Conservation (phyloP, 2,797 vertebrate genomes). For the Betta splendens region DNA sequence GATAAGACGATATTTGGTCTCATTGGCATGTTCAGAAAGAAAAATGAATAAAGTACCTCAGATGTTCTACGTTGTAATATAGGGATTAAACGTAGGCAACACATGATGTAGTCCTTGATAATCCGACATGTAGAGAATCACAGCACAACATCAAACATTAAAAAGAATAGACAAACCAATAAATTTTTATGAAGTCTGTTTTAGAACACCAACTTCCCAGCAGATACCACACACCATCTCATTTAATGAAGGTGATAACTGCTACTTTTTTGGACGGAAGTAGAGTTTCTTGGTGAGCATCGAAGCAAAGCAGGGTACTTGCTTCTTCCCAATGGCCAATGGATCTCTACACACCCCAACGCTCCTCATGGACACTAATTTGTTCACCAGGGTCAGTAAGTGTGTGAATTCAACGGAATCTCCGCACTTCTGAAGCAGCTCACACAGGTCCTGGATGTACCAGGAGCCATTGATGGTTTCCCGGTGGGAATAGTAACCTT, state of each 20-base stretch:
- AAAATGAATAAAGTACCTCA: slow-evolving; percentile 1
- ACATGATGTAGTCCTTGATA: too few species aligned
- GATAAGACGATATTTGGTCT: too few species aligned
- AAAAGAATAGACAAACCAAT: neutral
- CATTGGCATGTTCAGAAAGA: too few species aligned
- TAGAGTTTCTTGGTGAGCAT: slow-evolving; percentile 97
- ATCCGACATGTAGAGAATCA: too few species aligned
- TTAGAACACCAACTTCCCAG: neutral
- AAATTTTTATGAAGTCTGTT: slow-evolving; percentile 1
- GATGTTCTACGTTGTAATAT: too few species aligned
- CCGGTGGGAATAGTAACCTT: slow-evolving; percentile 94
- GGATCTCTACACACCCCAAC: slow-evolving; percentile 75
- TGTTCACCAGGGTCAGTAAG: slow-evolving; percentile 92
- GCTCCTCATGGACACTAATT: slow-evolving; percentile 88
- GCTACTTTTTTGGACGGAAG: slow-evolving; percentile 84
- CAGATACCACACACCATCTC: neutral
- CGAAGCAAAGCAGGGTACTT: slow-evolving; percentile 95
- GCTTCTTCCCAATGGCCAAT: slow-evolving; percentile 91
- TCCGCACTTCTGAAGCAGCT: slow-evolving; percentile 79
- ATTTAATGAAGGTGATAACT: neutral
- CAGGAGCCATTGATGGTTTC: slow-evolving; percentile 91
- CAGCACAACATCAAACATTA: too few species aligned
- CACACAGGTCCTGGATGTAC: slow-evolving; percentile 96
- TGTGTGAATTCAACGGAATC: slow-evolving; percentile 90
- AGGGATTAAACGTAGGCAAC: too few species aligned